Conservation (phyloP, 1,140 invertebrate genomes). For the Saccostrea cuccullata region DNA sequence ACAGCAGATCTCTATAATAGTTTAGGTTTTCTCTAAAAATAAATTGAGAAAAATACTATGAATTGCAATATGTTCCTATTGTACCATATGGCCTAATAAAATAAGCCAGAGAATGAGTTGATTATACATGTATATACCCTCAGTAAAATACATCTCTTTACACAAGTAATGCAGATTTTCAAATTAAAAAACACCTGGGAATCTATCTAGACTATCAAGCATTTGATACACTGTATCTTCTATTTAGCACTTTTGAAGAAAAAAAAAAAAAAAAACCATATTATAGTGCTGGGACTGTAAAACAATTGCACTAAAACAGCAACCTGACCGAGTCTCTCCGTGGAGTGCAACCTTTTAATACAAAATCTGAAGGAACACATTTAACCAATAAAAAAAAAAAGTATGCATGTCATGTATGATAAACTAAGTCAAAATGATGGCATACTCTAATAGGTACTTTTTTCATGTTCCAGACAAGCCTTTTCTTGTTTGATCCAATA, state of each 20-base stretch:
- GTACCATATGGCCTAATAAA: neutral
- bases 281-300: constrained; percentile 27
- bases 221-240: neutral
- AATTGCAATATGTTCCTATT: neutral
- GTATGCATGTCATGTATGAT: neutral
- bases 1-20: neutral
- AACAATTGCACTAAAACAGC: constrained; percentile 37
- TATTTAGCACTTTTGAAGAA: constrained; percentile 18
- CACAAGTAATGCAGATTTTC: neutral
- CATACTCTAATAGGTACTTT: neutral
- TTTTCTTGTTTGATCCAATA: neutral
- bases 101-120: neutral
- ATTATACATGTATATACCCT: constrained; percentile 18
- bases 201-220: constrained; percentile 27
- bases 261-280: neutral
- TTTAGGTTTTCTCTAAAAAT: constrained; percentile 17
- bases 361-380: neutral
- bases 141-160: neutral
- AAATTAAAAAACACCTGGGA: neutral
- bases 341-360: neutral
- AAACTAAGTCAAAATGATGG: neutral
- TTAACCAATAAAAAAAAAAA: neutral
- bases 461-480: neutral
- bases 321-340: neutral
- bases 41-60: constrained; percentile 10